A percentile compares a stretch with the other conserved stretches of the same genome.
Evolutionary conservation across 35 echinoderm and acorn worm genomes (phyloP).

Genomic region (Ophiothrix spiculata): DNA sequence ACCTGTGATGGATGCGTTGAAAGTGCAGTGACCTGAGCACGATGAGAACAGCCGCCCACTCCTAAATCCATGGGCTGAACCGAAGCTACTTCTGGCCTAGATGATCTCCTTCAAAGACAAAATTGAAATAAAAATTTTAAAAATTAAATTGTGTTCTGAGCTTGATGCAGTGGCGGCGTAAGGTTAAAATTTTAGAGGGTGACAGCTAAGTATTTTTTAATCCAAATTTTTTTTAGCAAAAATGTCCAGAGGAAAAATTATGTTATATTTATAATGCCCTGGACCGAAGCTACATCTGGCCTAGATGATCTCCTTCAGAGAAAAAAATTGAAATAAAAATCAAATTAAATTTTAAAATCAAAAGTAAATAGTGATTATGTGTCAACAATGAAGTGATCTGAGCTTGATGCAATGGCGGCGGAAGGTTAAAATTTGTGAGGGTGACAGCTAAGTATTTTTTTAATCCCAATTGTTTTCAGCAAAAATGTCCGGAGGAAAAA

Average conservation of each 20-base stretch:
- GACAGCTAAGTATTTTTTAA: background rate
- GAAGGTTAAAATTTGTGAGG: too few species aligned
- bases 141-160: background rate
- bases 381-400: too few species aligned
- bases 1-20: constrained; percentile 81
- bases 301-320: constrained; percentile 67
- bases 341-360: background rate
- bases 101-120: constrained; percentile 56
- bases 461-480: too few species aligned
- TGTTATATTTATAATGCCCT: constrained; percentile 26
- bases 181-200: too few species aligned
- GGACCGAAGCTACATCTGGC: constrained; percentile 83
- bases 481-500: too few species aligned
- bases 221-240: too few species aligned
- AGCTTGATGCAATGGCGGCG: too few species aligned
- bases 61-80: constrained; percentile 66
- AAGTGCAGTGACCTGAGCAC: constrained; percentile 79
- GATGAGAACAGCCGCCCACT: constrained; percentile 58
- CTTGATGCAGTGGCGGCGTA: too few species aligned
- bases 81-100: constrained; percentile 78
- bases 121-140: background rate
- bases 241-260: too few species aligned
- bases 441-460: too few species aligned
- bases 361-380: too few species aligned
- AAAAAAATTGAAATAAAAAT: background rate